Percentiles rank a stretch among this genome's conserved stretches.
These are phyloP conservation scores for Haliclona indistincta DNA, from an alignment of 37 sponge, comb jelly and placozoan species.

Conservation along the genomic window DNA sequence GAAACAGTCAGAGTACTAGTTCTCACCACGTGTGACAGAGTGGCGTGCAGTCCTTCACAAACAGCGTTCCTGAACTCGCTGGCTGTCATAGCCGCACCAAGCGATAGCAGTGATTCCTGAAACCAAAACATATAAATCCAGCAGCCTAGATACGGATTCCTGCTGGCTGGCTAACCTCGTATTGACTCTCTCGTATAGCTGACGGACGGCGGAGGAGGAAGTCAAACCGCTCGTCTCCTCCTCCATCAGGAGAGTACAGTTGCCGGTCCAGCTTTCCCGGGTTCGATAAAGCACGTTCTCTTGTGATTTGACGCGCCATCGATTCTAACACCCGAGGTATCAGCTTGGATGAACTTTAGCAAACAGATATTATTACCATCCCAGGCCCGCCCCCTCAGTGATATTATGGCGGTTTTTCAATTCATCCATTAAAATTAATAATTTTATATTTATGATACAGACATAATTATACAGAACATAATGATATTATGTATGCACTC, in stretches of 20 bases:
- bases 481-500: not conserved
- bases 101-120: conserved; percentile 46
- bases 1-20: not conserved
- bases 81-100: conserved; percentile 44
- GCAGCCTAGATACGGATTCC: not conserved
- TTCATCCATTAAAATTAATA: conserved; percentile 2
- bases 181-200: conserved; percentile 13
- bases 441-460: conserved; percentile 1
- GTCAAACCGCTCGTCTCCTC: conserved; percentile 3
- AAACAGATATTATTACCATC: no score
- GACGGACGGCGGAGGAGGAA: conserved; percentile 49
- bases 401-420: no score
- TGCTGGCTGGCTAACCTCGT: conserved; percentile 14
- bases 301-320: no score
- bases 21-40: conserved; percentile 36
- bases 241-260: no score
- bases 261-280: no score
- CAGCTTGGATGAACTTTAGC: no score
- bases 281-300: no score
- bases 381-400: no score
- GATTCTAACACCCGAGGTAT: no score
- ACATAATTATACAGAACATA: not conserved
- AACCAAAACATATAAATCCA: not conserved
- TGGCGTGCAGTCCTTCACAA: conserved; percentile 4
- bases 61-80: conserved; percentile 30